Base-by-base conservation (phyloP, 2,113 vertebrate species). In the Peromyscus maniculatus region DNA sequence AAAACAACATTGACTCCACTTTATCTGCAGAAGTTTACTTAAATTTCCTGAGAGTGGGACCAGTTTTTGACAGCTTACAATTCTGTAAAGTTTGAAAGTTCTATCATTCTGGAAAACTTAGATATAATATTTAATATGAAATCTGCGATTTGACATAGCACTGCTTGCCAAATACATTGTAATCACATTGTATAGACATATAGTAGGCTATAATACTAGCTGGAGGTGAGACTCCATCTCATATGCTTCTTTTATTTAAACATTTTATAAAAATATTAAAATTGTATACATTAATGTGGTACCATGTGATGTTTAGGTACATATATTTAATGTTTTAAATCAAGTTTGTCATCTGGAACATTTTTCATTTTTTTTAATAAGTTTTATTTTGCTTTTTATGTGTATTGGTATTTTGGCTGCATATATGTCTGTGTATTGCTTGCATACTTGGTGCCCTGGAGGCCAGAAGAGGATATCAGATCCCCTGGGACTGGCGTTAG, bases 121-220 rank as follows among this genome's bases (percentile, higher is more conserved):
- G 57, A 46, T 69, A 72, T 26, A 72, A 36, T 86, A 22, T 86
- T 91, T 74, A 87, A 10, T 87, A 39, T 80, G 57, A 91, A 95
- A 86, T 91, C 77, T 90, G 69, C 91, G 59, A 59, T 86, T 75
- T 93, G 28, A 46, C 74, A 64, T 52, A 91, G 57, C 62, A 66
- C 2, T 84, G 62, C 28, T 72, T 91, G 62, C 69, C 91, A 96
- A 31, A 74, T 79, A 39, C 69, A 36, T 55, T 94, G 33, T 77
- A 91, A 74, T 74, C 64, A 66, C n/a, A 59, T 49, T 49, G 64
- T 72, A 8, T 52, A 62, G 66, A 31, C 28, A 24, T 39, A 52
- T 6, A 77, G 16, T 69, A 88, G 22, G 87, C 64, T 67, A 46
- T 66, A 71, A 82, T 55, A 43, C 36, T 39, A 21, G 55, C 52